Percentiles rank a stretch among this genome's conserved stretches.
These are phyloP conservation scores for Scaptomyza montana DNA, from an alignment of 1,140 invertebrate species.

Conservation along the genomic window DNA sequence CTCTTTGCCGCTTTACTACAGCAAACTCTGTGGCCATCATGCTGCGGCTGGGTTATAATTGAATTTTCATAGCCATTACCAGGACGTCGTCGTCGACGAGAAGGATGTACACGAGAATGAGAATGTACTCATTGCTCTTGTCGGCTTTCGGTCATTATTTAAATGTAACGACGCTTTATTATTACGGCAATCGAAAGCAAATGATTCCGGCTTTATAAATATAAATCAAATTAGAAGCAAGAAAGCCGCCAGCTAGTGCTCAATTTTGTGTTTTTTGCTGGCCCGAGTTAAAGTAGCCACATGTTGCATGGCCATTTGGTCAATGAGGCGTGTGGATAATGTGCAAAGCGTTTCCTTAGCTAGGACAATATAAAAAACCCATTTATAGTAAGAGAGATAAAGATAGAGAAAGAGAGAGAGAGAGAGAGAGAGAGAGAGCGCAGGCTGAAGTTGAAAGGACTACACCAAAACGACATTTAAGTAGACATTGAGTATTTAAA, in stretches of 20 bases:
- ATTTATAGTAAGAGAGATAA: constrained; percentile 23
- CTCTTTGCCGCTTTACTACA: constrained; percentile 4
- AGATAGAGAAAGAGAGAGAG: too few relatives aligned
- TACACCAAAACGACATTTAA: constrained; percentile 61
- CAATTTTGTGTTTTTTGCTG: constrained; percentile 9
- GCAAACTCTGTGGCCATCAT: constrained; percentile 55
- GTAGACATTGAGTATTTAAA: constrained; percentile 26
- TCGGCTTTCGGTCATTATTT: constrained; percentile 68
- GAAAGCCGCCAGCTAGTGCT: constrained; percentile 6
- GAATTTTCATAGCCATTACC: constrained; percentile 81
- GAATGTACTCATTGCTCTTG: constrained; percentile 23
- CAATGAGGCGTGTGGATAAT: constrained; percentile 47
- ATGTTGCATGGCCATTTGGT: constrained; percentile 70
- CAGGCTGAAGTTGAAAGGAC: constrained; percentile 25
- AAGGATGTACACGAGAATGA: background rate
- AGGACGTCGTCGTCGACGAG: constrained; percentile 34
- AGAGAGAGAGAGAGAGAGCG: background rate
- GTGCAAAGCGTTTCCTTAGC: constrained; percentile 32
- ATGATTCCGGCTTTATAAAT: constrained; percentile 78
- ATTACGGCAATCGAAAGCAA: constrained; percentile 78
- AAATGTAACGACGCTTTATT: constrained; percentile 81
- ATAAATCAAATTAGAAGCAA: constrained; percentile 76
- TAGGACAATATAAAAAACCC: constrained; percentile 49
- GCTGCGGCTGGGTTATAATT: constrained; percentile 78
- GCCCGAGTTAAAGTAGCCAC: constrained; percentile 35